A percentile compares a stretch with the other conserved stretches of the same genome.
phyloP scores from a whole-genome alignment of 2,888 invertebrate genomes.

The Steromphala cineraria region DNA sequence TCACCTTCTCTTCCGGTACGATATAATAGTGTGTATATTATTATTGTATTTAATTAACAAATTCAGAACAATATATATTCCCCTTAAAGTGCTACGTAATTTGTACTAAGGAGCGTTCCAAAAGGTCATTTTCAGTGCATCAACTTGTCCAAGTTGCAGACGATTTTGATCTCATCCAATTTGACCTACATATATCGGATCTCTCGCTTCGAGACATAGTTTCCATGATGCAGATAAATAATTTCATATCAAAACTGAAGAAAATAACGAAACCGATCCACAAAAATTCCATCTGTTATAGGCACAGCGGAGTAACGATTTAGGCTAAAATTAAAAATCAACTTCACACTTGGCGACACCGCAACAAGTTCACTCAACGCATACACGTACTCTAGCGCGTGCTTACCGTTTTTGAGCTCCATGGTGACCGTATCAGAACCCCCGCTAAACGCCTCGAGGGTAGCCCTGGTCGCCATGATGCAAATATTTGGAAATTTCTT shows the following conservation, averaged over 20 bases:
- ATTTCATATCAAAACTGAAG: too few relatives aligned
- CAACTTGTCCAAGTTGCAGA: background rate
- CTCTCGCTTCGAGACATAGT: too few relatives aligned
- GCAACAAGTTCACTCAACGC: conserved; percentile 8
- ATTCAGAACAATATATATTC: too few relatives aligned
- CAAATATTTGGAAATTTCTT: conserved; percentile 40
- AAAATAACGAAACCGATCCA: too few relatives aligned
- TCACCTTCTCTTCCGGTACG: too few relatives aligned
- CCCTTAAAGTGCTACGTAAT: too few relatives aligned
- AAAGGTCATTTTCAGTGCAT: conserved; percentile 4
- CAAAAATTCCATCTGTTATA: too few relatives aligned
- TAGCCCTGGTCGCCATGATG: conserved; percentile 47
- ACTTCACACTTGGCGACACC: background rate
- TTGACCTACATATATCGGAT: background rate
- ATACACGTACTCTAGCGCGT: background rate
- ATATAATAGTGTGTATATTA: too few relatives aligned
- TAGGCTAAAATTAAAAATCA: background rate
- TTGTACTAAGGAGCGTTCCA: background rate
- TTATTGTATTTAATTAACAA: too few relatives aligned
- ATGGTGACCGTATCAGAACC: conserved; percentile 52
- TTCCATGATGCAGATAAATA: too few relatives aligned
- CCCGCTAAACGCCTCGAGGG: conserved; percentile 39
- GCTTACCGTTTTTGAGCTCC: conserved; percentile 60
- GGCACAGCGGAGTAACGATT: too few relatives aligned
- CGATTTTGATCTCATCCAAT: background rate